These are phyloP conservation scores for Phycodurus eques DNA, from an alignment of 2,113 vertebrate genomes.

Conservation along the genomic window DNA sequence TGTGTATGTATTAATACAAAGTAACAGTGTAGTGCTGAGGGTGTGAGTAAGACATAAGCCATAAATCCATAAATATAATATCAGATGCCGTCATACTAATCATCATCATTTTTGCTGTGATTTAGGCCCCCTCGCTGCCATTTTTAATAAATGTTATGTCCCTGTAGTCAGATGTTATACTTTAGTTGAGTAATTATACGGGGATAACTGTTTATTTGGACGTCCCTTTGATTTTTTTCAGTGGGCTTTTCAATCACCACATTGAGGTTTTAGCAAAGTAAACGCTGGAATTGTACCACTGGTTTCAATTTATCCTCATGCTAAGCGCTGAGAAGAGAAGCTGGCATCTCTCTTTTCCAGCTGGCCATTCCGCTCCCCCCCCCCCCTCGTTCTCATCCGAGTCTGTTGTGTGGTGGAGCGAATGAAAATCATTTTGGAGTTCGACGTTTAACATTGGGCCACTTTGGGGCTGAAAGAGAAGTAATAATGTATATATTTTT, in stretches of 20 bases:
- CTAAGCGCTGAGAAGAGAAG: not conserved
- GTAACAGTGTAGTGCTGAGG: not conserved
- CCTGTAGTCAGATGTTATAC: not conserved
- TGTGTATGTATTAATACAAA: not conserved
- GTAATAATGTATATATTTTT: constrained; percentile 9
- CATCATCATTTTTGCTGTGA: not conserved
- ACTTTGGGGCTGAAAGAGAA: constrained; percentile 14
- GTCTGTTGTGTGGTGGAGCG: not conserved
- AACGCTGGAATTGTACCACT: not conserved
- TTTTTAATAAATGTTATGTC: not conserved
- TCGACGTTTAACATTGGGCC: not conserved
- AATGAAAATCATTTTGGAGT: not conserved
- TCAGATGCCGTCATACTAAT: not conserved
- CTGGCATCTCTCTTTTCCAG: not conserved
- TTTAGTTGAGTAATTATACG: not conserved
- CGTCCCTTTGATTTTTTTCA: not conserved
- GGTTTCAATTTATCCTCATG: not conserved
- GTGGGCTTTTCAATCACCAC: not conserved
- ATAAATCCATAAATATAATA: not conserved
- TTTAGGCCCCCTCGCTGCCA: not conserved
- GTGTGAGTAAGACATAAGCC: not conserved
- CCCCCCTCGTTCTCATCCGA: too few species aligned
- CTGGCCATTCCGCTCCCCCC: not conserved
- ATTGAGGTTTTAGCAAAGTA: not conserved
- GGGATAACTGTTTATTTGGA: not conserved